phyloP scores from a whole-genome alignment of 2,113 vertebrate genomes.

The Lipophrys pholis region DNA sequence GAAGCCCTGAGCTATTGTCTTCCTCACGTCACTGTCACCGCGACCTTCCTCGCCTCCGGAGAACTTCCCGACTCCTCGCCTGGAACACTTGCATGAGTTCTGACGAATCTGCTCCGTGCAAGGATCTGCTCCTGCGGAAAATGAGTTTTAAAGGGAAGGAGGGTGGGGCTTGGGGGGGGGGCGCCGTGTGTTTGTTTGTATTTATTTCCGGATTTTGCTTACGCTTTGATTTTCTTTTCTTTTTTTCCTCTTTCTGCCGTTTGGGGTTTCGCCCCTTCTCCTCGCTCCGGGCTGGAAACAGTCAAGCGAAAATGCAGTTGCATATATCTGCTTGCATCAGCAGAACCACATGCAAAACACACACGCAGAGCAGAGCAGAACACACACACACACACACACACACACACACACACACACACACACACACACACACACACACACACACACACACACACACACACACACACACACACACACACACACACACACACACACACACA shows the following conservation, averaged over 20 bases:
- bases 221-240: conserved; percentile 58
- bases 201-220: conserved; percentile 75
- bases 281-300: conserved; percentile 55
- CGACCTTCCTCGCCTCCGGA: too few relatives aligned
- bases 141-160: conserved; percentile 33
- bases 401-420: not conserved
- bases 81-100: too few relatives aligned
- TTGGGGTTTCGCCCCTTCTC: conserved; percentile 52
- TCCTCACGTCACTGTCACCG: too few relatives aligned
- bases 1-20: too few relatives aligned
- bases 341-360: conserved; percentile 65
- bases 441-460: too few relatives aligned
- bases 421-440: conserved; percentile 11
- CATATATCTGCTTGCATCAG: conserved; percentile 63
- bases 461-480: too few relatives aligned
- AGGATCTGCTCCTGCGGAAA: conserved; percentile 56
- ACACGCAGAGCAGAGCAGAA: too few relatives aligned
- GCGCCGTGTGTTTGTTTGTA: conserved; percentile 50
- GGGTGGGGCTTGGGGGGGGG: conserved; percentile 18
- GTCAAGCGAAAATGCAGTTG: conserved; percentile 55
- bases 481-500: too few relatives aligned
- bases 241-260: not conserved
- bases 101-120: conserved; percentile 32
- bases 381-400: conserved; percentile 16
- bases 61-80: too few relatives aligned